These are phyloP conservation scores for Phasianus colchicus DNA, from an alignment of 2,113 vertebrate genomes.

Conservation along the genomic window DNA sequence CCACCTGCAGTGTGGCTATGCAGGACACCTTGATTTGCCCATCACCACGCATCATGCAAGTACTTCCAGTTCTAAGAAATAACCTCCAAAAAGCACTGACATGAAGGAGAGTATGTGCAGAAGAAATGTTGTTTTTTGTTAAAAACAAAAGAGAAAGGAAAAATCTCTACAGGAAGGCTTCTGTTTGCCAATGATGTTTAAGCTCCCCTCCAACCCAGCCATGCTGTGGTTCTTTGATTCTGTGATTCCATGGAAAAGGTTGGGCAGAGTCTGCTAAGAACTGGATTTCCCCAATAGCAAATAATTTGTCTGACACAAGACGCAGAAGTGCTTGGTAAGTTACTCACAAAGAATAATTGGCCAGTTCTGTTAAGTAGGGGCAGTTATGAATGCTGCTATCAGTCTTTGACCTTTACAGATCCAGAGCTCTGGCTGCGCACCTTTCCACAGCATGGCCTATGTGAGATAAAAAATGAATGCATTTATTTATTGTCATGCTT, in stretches of 20 bases:
- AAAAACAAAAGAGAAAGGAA: neutral
- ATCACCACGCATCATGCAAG: rapidly evolving
- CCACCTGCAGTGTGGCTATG: rapidly evolving
- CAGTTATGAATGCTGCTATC: constrained; percentile 27
- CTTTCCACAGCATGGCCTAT: neutral
- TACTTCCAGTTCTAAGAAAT: neutral
- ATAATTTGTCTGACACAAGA: neutral
- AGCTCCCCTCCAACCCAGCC: neutral
- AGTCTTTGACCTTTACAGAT: constrained; percentile 51
- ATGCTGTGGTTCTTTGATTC: neutral
- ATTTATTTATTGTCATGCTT: constrained; percentile 17
- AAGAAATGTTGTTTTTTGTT: neutral
- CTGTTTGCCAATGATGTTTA: too few species aligned
- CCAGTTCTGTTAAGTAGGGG: neutral
- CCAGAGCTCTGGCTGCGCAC: constrained; percentile 4
- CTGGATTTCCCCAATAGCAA: neutral
- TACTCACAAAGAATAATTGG: neutral
- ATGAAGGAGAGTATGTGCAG: rapidly evolving
- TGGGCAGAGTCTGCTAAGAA: neutral
- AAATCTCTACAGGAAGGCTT: neutral
- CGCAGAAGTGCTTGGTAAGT: neutral
- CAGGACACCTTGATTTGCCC: neutral
- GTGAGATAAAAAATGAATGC: neutral
- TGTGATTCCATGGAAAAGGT: neutral
- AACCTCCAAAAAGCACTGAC: neutral